These are phyloP conservation scores for Pristionchus exspectatus DNA, from an alignment of 2,888 invertebrate genomes.

Conservation along the genomic window DNA sequence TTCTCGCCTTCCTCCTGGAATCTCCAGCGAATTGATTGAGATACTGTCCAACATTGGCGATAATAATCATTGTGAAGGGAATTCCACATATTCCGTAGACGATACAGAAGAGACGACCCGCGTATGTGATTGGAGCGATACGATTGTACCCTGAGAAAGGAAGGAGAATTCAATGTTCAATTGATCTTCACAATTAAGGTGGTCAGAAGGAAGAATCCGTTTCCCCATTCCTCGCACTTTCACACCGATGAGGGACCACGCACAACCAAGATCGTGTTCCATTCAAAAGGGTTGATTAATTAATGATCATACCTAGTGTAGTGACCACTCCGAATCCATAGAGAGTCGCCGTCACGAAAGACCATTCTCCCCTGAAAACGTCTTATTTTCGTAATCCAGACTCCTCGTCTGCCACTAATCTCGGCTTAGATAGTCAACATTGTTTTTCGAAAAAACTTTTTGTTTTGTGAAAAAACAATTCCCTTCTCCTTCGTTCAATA, in stretches of 20 bases:
- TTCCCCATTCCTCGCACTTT: too few relatives aligned
- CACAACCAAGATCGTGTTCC: too few relatives aligned
- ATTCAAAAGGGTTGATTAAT: not conserved
- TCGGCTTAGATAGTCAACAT: slow-evolving; percentile 27
- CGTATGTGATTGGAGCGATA: slow-evolving; percentile 76
- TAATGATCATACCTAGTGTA: slow-evolving; percentile 67
- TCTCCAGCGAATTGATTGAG: slow-evolving; percentile 76
- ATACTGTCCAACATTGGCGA: slow-evolving; percentile 78
- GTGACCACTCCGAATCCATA: slow-evolving; percentile 78
- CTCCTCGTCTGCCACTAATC: slow-evolving; percentile 3
- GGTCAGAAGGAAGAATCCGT: too few relatives aligned
- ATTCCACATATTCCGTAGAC: slow-evolving; percentile 77
- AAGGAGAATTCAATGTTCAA: not conserved
- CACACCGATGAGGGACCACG: too few relatives aligned
- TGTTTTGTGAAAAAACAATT: not conserved
- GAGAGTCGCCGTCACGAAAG: slow-evolving; percentile 76
- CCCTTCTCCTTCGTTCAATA: not conserved
- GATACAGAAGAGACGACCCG: slow-evolving; percentile 76
- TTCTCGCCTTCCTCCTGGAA: slow-evolving; percentile 69
- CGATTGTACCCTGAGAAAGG: slow-evolving; percentile 73
- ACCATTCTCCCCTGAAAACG: slow-evolving; percentile 69
- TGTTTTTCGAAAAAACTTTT: not conserved
- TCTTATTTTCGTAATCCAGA: not conserved
- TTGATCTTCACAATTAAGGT: not conserved
- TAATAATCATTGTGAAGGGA: slow-evolving; percentile 78